Conservation (phyloP, 2,113 vertebrate genomes). For the Amphiprion percula region DNA sequence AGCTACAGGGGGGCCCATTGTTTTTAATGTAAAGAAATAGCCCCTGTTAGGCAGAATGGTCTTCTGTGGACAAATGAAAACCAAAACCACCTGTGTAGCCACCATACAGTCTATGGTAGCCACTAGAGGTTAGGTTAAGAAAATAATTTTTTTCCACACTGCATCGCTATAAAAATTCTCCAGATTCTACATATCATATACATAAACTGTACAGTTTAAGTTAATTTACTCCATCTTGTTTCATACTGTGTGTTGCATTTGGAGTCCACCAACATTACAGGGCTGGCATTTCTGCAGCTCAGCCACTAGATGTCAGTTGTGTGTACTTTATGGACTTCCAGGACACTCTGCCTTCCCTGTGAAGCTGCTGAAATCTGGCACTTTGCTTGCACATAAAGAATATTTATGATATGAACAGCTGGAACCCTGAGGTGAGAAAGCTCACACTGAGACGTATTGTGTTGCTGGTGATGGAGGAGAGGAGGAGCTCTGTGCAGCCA, state of each 20-base stretch:
- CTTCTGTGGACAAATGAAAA: too few species aligned
- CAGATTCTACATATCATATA: background rate
- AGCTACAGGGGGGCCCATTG: too few species aligned
- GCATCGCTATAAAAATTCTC: background rate
- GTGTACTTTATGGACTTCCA: slow-evolving; percentile 40
- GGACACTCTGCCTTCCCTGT: background rate
- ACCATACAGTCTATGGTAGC: too few species aligned
- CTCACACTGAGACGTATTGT: background rate
- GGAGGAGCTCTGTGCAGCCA: slow-evolving; percentile 34
- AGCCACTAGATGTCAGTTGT: slow-evolving; percentile 82
- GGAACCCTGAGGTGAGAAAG: slow-evolving; percentile 22
- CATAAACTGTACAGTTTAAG: background rate
- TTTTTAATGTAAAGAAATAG: too few species aligned
- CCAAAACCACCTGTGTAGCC: too few species aligned
- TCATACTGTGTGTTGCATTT: background rate
- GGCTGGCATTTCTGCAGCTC: slow-evolving; percentile 2
- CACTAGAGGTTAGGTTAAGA: too few species aligned
- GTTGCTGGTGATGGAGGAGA: slow-evolving; percentile 32
- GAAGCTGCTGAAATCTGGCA: slow-evolving; percentile 17
- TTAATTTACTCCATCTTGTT: background rate
- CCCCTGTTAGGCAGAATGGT: too few species aligned
- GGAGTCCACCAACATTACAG: background rate
- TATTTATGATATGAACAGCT: slow-evolving; percentile 15
- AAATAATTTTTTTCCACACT: too few species aligned
- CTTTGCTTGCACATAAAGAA: slow-evolving; percentile 10